phyloP scores from a whole-genome alignment of 2,888 invertebrate genomes.

The Drosophila prolongata region DNA sequence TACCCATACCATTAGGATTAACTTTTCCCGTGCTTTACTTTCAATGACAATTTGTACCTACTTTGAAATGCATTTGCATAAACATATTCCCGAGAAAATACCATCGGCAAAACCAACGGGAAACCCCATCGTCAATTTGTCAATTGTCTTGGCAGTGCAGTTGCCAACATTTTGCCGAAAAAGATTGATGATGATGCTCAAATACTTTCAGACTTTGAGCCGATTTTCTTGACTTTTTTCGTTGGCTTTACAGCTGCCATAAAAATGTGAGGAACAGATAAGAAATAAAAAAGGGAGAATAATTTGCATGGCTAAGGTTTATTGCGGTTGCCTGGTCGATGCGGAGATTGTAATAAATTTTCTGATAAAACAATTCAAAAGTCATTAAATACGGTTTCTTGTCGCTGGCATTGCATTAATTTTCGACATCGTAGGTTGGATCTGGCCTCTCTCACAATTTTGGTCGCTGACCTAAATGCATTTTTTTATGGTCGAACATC shows the following conservation, averaged over 20 bases:
- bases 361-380: constrained; percentile 59
- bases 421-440: constrained; percentile 16
- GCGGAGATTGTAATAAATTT: constrained; percentile 54
- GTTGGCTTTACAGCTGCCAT: constrained; percentile 29
- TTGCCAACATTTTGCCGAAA: constrained; percentile 23
- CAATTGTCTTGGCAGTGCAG: constrained; percentile 43
- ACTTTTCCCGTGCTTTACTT: background rate
- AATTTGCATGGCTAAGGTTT: constrained; percentile 48
- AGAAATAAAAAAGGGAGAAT: constrained; percentile 5
- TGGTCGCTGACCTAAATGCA: constrained; percentile 39
- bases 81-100: constrained; percentile 12
- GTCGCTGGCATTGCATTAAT: constrained; percentile 42
- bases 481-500: constrained; percentile 42
- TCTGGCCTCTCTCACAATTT: constrained; percentile 19
- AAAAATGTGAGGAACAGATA: constrained; percentile 39
- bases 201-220: constrained; percentile 44
- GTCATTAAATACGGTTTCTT: constrained; percentile 50
- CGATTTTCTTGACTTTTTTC: constrained; percentile 27
- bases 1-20: background rate
- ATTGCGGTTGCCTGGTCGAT: constrained; percentile 43
- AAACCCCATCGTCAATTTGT: constrained; percentile 41
- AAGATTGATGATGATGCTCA: constrained; percentile 43
- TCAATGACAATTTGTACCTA: background rate
- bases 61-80: constrained; percentile 34
- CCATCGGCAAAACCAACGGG: background rate